A percentile compares a stretch with the other conserved stretches of the same genome.
Evolutionary conservation across 2,888 invertebrate species (phyloP).

Genomic region (Microchrysa polita): DNA sequence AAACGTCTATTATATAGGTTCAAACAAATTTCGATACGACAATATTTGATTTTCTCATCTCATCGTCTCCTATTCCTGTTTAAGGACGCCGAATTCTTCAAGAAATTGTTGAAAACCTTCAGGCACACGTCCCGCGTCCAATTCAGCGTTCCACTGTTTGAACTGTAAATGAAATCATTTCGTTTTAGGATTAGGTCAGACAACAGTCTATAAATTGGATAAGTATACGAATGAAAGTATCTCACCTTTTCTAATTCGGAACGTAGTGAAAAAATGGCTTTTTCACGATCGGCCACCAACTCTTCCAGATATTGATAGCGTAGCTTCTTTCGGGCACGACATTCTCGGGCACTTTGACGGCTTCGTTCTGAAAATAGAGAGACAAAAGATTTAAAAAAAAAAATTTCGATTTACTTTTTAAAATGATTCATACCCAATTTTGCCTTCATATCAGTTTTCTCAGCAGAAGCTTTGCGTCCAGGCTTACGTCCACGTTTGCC

Average conservation of each 20-base stretch:
- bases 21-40: neutral
- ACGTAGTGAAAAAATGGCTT: slow-evolving; percentile 86
- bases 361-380: slow-evolving; percentile 78
- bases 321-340: slow-evolving; percentile 94
- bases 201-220: no score
- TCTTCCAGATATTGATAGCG: slow-evolving; percentile 97
- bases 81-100: slow-evolving; percentile 77
- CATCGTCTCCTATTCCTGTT: slow-evolving; percentile 68
- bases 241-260: slow-evolving; percentile 90
- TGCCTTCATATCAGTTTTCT: slow-evolving; percentile 93
- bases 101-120: slow-evolving; percentile 80
- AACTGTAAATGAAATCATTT: slow-evolving; percentile 70
- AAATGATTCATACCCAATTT: slow-evolving; percentile 92
- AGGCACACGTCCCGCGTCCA: slow-evolving; percentile 83
- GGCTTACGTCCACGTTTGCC: slow-evolving; percentile 90
- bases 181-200: no score
- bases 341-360: slow-evolving; percentile 96
- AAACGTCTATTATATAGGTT: neutral
- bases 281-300: slow-evolving; percentile 90
- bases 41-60: neutral
- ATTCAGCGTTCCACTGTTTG: slow-evolving; percentile 80
- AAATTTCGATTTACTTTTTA: no score
- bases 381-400: slow-evolving; percentile 53
- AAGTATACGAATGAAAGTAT: slow-evolving; percentile 22
- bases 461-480: slow-evolving; percentile 82